phyloP scores from a whole-genome alignment of 2,797 vertebrate genomes.

The Cryptoblepharus egeriae region DNA sequence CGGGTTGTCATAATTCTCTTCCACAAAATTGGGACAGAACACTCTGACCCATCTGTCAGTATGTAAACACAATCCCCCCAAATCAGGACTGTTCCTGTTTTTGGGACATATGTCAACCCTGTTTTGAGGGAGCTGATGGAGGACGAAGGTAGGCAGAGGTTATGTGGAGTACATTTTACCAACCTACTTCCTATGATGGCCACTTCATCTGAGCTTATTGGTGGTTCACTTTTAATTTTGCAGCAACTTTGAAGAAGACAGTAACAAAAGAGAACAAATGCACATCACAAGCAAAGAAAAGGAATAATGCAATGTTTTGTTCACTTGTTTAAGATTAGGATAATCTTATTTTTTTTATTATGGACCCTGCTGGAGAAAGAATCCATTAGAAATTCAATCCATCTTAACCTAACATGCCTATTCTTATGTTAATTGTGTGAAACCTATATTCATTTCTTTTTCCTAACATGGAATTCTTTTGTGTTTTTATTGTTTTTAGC shows the following conservation, averaged over 20 bases:
- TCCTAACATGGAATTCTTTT: background rate
- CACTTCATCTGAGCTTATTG: too few species aligned
- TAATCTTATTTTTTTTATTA: background rate
- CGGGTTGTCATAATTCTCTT: too few species aligned
- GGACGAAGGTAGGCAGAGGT: too few species aligned
- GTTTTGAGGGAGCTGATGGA: too few species aligned
- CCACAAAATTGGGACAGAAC: too few species aligned
- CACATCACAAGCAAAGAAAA: background rate
- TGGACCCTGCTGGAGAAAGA: background rate
- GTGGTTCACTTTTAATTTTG: background rate
- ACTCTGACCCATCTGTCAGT: too few species aligned
- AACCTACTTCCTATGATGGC: too few species aligned
- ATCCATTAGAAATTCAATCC: constrained; percentile 19
- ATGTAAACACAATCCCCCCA: too few species aligned
- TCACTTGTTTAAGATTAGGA: constrained; percentile 7
- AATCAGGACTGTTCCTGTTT: too few species aligned
- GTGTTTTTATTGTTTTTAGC: background rate
- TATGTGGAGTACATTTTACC: too few species aligned
- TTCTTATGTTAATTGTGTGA: constrained; percentile 19
- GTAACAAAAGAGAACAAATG: constrained; percentile 5
- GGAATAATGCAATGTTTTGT: background rate
- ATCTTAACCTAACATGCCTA: constrained; percentile 19
- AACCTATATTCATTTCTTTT: constrained; percentile 12
- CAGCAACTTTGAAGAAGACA: background rate
- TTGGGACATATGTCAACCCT: too few species aligned